Evolutionary conservation across 2,113 vertebrate species (phyloP).

Genomic region (Ailuropoda melanoleuca): DNA sequence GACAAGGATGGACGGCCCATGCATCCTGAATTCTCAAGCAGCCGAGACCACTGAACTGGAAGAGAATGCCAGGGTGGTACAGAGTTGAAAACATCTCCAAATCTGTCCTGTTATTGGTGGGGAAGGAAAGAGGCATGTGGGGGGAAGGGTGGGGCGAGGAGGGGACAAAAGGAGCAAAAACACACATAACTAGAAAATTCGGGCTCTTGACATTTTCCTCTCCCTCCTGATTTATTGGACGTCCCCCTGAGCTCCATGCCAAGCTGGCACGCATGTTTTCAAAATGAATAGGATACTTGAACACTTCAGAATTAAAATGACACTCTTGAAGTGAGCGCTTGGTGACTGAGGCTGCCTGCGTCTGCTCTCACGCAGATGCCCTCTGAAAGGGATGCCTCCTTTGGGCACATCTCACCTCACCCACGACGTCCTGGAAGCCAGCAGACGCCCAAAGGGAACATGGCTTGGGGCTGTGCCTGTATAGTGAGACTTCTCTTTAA

Average conservation of each 20-base stretch:
- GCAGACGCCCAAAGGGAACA: background rate
- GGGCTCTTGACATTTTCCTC: background rate
- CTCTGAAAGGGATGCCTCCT: background rate
- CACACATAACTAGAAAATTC: background rate
- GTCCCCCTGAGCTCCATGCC: background rate
- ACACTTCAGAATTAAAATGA: background rate
- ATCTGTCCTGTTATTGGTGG: background rate
- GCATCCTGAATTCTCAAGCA: background rate
- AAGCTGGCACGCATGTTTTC: background rate
- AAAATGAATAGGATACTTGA: background rate
- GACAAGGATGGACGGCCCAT: fast-evolving
- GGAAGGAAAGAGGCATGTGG: background rate
- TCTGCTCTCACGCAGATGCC: background rate
- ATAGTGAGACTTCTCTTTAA: background rate
- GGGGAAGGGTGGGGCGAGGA: fast-evolving
- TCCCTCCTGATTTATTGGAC: background rate
- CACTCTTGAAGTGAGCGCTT: background rate
- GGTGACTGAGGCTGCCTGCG: fast-evolving
- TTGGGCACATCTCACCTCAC: background rate
- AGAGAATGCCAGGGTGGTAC: background rate
- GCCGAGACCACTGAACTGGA: fast-evolving
- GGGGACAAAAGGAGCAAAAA: background rate
- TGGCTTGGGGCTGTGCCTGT: background rate
- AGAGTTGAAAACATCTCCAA: background rate
- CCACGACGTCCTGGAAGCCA: background rate